These are phyloP conservation scores for Ormyrus thymus DNA, from an alignment of 2,888 invertebrate species.

Conservation along the genomic window DNA sequence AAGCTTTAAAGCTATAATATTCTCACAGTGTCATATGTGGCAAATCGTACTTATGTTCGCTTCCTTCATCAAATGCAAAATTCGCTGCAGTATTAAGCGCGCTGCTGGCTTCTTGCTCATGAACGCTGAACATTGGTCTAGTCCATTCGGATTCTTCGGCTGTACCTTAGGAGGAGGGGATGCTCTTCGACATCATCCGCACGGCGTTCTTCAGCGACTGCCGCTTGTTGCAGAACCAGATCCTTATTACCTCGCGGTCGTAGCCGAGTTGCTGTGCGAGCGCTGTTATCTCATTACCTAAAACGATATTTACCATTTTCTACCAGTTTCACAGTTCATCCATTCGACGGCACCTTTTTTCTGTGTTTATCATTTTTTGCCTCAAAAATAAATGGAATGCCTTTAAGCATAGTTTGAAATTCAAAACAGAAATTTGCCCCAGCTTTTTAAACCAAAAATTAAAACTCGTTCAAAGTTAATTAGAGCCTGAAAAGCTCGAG, in stretches of 20 bases:
- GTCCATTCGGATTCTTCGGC: conserved; percentile 32
- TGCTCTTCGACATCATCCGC: conserved; percentile 83
- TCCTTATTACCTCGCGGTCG: conserved; percentile 97
- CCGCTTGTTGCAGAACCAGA: conserved; percentile 99
- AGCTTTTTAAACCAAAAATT: neutral
- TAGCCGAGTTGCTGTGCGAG: conserved; percentile 96
- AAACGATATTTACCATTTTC: neutral
- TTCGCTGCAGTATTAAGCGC: conserved; percentile 34
- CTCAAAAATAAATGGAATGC: too few species aligned
- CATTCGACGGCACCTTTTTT: too few species aligned
- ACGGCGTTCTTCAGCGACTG: conserved; percentile 99
- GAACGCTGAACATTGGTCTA: conserved; percentile 42
- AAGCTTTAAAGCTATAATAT: conserved; percentile 57
- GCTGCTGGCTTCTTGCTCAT: conserved; percentile 18
- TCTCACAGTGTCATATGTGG: conserved; percentile 49
- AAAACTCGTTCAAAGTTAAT: neutral
- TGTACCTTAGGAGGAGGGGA: conserved; percentile 41
- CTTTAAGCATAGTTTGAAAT: too few species aligned
- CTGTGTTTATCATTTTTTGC: too few species aligned
- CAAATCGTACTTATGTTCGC: conserved; percentile 45
- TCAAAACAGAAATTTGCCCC: too few species aligned
- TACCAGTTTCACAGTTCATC: too few species aligned
- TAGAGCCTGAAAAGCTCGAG: neutral
- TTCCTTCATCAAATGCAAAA: conserved; percentile 49
- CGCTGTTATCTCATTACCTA: conserved; percentile 97